These are phyloP conservation scores for Ceryle rudis DNA, from an alignment of 2,797 vertebrate species.

Conservation along the genomic window DNA sequence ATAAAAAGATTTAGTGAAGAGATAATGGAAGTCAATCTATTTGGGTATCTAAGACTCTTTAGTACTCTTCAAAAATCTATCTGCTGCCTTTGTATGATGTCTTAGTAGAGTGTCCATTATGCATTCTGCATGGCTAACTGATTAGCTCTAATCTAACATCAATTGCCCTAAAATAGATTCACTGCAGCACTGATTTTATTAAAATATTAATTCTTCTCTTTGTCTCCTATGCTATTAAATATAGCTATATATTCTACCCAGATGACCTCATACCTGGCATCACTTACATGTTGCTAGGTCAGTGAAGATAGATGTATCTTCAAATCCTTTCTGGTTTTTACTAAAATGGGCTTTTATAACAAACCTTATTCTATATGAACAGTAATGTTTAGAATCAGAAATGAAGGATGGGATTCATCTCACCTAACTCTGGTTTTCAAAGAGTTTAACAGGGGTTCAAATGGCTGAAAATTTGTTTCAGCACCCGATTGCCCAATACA, in stretches of 20 bases:
- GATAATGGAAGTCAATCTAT: not conserved
- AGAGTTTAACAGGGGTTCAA: not conserved
- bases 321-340: not conserved
- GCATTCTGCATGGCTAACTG: not conserved
- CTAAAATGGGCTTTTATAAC: not conserved
- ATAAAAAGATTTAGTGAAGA: not conserved
- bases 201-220: not conserved
- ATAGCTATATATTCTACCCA: not conserved
- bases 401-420: not conserved
- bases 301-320: not conserved
- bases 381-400: not conserved
- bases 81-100: not conserved
- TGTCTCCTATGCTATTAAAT: not conserved
- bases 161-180: not conserved
- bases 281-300: not conserved
- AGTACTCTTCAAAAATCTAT: not conserved
- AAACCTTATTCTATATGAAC: not conserved
- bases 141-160: not conserved
- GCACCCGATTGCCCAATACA: not conserved
- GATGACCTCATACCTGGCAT: not conserved
- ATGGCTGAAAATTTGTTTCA: not conserved
- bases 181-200: not conserved
- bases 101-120: not conserved
- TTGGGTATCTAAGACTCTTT: not conserved
- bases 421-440: not conserved